Evolutionary conservation across 2,797 vertebrate genomes (phyloP).

Genomic region (Peromyscus aztecus): DNA sequence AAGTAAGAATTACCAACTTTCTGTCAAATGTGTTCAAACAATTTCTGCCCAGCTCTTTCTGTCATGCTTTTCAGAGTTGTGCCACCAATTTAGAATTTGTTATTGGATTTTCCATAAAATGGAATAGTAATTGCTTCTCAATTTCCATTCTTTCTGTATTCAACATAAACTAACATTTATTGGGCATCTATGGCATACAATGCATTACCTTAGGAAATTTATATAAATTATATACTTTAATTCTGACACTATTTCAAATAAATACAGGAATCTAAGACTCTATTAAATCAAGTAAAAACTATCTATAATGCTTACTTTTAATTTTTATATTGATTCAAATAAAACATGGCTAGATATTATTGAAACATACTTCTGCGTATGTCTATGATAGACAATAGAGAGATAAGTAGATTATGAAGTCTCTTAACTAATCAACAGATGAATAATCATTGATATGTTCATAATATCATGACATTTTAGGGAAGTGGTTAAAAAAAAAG

Average conservation of each 20-base stretch:
- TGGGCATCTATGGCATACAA: neutral
- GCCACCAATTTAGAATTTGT: neutral
- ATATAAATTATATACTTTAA: neutral
- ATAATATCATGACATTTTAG: too few relatives aligned
- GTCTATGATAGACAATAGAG: neutral
- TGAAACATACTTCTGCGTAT: neutral
- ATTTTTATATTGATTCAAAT: neutral
- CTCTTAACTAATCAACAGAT: too few relatives aligned
- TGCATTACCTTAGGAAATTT: neutral
- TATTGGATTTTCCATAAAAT: neutral
- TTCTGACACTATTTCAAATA: too few relatives aligned
- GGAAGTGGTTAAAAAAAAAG: too few relatives aligned
- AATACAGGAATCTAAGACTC: too few relatives aligned
- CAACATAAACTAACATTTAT: constrained; percentile 17
- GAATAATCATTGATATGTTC: too few relatives aligned
- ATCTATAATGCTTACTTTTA: neutral
- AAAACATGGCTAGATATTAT: neutral
- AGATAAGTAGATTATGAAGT: too few relatives aligned
- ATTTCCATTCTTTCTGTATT: neutral
- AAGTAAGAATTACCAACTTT: neutral
- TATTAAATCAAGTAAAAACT: too few relatives aligned
- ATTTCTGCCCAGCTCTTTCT: constrained; percentile 22
- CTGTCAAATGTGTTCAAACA: neutral
- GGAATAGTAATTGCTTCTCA: neutral
- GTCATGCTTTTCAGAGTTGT: neutral